A percentile compares a stretch with the other conserved stretches of the same genome.
These are phyloP conservation scores for Masticophis lateralis DNA, from an alignment of 2,797 vertebrate species.

Conservation along the genomic window DNA sequence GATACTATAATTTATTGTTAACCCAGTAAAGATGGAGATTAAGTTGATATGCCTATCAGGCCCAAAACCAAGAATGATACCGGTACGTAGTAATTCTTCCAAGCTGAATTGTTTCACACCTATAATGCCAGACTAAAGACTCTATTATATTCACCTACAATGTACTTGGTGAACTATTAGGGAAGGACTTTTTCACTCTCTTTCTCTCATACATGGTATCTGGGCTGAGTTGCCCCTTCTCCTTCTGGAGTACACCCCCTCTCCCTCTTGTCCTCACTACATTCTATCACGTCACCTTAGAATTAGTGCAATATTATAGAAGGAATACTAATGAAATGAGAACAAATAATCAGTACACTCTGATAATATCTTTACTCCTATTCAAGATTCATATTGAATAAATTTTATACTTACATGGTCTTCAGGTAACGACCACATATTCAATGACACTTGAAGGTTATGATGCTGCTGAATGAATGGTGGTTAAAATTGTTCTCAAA, in stretches of 20 bases:
- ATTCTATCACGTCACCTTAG: too few species aligned
- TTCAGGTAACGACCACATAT: background rate
- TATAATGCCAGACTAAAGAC: background rate
- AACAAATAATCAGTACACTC: background rate
- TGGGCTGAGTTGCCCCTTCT: background rate
- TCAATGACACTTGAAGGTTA: background rate
- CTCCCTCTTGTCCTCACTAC: too few species aligned
- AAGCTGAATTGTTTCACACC: background rate
- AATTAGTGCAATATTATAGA: background rate
- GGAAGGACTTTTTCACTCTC: background rate
- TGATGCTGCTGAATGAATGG: background rate
- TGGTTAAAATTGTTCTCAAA: background rate
- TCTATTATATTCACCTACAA: background rate
- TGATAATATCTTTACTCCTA: background rate
- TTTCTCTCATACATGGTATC: background rate
- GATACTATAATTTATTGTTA: background rate
- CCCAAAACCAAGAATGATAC: background rate
- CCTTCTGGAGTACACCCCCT: background rate
- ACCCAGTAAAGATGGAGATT: background rate
- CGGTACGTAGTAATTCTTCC: background rate
- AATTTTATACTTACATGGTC: background rate
- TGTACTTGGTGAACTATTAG: background rate
- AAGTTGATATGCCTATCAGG: background rate
- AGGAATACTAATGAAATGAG: background rate
- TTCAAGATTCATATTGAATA: background rate